These are phyloP conservation scores for Andricus grossulariae DNA, from an alignment of 1,140 invertebrate species.

Conservation along the genomic window DNA sequence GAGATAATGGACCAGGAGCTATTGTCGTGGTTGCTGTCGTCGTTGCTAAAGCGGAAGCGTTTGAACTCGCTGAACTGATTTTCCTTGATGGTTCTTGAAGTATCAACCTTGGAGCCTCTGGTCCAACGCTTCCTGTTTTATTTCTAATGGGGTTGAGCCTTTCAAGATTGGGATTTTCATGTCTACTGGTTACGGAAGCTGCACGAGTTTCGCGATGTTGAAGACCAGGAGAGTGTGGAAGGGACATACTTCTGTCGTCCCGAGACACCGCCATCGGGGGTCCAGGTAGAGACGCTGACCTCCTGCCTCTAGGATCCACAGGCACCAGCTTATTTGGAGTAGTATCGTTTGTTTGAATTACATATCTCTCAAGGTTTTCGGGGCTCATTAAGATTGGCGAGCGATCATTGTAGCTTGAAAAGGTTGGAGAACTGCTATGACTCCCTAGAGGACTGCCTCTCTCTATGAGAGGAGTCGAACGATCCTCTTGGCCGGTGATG, in stretches of 20 bases:
- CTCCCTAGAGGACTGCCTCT: conserved; percentile 50
- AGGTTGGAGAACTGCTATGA: conserved; percentile 66
- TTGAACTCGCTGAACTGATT: conserved; percentile 43
- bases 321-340: not conserved
- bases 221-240: conserved; percentile 67
- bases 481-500: conserved; percentile 66
- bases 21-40: conserved; percentile 37
- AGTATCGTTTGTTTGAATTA: conserved; percentile 41
- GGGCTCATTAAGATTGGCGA: conserved; percentile 69
- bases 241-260: conserved; percentile 71
- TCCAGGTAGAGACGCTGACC: conserved; percentile 69
- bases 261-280: conserved; percentile 54
- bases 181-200: conserved; percentile 50
- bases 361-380: conserved; percentile 64
- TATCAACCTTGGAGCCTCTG: conserved; percentile 39
- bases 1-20: conserved; percentile 33
- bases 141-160: conserved; percentile 48
- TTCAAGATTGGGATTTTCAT: conserved; percentile 52
- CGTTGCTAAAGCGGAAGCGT: conserved; percentile 1
- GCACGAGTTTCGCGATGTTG: conserved; percentile 60
- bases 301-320: conserved; percentile 61
- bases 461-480: conserved; percentile 45
- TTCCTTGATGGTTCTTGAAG: conserved; percentile 34
- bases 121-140: conserved; percentile 53
- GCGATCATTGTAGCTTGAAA: conserved; percentile 64